Percentiles rank a stretch among this genome's conserved stretches.
These are phyloP conservation scores for Pocillopora verrucosa DNA, from an alignment of 64 coral and sea anemone species.

Conservation along the genomic window DNA sequence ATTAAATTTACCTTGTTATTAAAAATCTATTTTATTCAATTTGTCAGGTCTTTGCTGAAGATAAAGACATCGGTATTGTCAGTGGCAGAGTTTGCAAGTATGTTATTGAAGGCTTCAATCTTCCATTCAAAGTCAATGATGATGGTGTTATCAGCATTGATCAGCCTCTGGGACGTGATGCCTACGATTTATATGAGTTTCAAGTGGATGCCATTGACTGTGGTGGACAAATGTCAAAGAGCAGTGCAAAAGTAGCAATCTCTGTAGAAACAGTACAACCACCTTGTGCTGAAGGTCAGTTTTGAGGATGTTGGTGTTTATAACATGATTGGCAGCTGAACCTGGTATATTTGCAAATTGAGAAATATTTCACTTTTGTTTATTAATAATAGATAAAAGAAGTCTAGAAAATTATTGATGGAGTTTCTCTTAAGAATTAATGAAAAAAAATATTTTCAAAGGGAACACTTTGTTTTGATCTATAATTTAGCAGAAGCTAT, in stretches of 20 bases:
- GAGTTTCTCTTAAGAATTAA: background rate
- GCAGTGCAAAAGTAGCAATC: conserved; percentile 53
- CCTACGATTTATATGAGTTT: conserved; percentile 63
- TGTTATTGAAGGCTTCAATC: conserved; percentile 42
- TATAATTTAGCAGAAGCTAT: background rate
- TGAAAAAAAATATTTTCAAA: background rate
- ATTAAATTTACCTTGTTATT: background rate
- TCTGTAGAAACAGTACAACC: conserved; percentile 4
- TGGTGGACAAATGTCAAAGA: conserved; percentile 69
- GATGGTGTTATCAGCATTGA: conserved; percentile 68
- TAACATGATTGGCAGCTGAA: background rate
- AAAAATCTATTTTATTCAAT: background rate
- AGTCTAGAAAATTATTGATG: background rate
- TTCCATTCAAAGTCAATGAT: conserved; percentile 72
- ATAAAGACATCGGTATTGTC: conserved; percentile 74
- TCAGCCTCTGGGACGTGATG: conserved; percentile 54
- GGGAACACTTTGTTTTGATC: background rate
- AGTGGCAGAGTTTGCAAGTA: conserved; percentile 86
- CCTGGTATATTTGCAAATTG: background rate
- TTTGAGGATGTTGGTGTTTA: background rate
- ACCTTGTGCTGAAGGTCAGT: conserved; percentile 70
- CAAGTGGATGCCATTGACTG: conserved; percentile 85
- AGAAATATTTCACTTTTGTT: background rate
- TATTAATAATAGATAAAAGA: conserved; percentile 8
- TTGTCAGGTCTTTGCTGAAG: conserved; percentile 68